Evolutionary conservation across 2,797 vertebrate genomes (phyloP), one percentile per base, ranked within the genome.

Genomic region (Spinus pinus): DNA sequence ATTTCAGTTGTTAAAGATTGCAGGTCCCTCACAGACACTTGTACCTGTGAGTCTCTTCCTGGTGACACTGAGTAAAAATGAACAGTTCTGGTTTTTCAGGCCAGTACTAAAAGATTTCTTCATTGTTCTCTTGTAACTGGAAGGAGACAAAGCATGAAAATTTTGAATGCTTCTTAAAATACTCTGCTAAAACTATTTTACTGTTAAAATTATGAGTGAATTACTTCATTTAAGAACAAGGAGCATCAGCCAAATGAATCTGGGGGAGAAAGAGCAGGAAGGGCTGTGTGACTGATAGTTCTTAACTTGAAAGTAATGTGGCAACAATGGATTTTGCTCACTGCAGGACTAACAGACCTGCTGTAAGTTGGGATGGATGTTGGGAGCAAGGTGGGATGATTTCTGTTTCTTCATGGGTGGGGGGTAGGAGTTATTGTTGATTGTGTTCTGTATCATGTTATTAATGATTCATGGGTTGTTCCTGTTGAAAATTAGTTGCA

Each of bases 281-380:
- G 51, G 33, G 12, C 22, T 53, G 11, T 0, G 0, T 57, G 53
- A 51, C 44, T 20, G 6, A 1, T 5, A 33, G 18, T 74, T 72
- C 31, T 39, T 60, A 65, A n/a, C 5, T 73, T 75, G 30, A 30
- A 46, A 57, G 31, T 37, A n/a, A 14, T 4, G 19, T 2, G 2
- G n/a, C 23, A 19, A 51, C 18, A 22, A 1, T 1, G 1, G n/a
- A 10, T 33, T 33, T 64, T 90, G 12, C 25, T 81, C 5, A 0
- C 51, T 20, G 12, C 42, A 28, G 44, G 28, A 56, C 35, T 44
- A 15, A 17, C 21, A 23, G 70, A 58, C 30, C 24, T 56, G 39
- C 74, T 28, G 5, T 19, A 58, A 24, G 24, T 22, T 67, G 47
- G 28, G 31, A 6, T 49, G 41, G 17, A 2, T 19, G 1, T 23